Base-by-base conservation (phyloP, 2,113 vertebrate species). In the Chamaea fasciata region DNA sequence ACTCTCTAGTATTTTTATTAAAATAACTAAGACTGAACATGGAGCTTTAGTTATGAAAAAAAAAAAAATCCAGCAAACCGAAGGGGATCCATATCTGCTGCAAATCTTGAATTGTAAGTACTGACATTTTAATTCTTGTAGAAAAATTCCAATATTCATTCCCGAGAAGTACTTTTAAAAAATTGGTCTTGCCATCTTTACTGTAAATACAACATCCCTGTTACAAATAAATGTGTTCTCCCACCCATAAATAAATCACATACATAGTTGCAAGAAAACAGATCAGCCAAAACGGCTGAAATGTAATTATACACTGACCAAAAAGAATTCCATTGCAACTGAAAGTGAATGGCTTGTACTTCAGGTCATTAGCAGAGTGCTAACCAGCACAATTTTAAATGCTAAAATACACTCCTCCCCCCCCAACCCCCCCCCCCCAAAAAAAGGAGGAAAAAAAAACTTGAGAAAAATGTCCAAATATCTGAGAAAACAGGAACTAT, bases 381-480 rank as follows among this genome's bases (percentile, higher is more conserved):
- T 74, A 27, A 87, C 15, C 28, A 69, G 28, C 8, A 50, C 15
- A 27, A 63, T 46, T 90, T 41, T 52, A 89, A 91, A 75, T 27
- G 44, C 7, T 62, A 71, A 84, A 87, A 90, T 19, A 74, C 23
- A 10, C 4, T 4, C 1, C 4, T 4, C 2, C 21, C 0, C 0
- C 6, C 19, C n/a, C n/a, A n/a, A 10, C 5, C 4, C 2, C 13
- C 19, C 20, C 1, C 28, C 15, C 15, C 26, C 5, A 28, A 53
- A 53, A 30, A 46, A 23, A 4, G 7, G 4, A 11, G 2, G 3
- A 3, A 2, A 16, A 1, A 2, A 7, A 17, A 52, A 31, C 17
- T 44, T 65, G 21, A 73, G 18, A 53, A 88, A 64, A 81, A 84
- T 9, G 21, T 42, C 9, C 56, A 79, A 88, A 21, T 27, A 83